phyloP scores from a whole-genome alignment of 2,888 invertebrate species.

The Philhelius pedissequus region DNA sequence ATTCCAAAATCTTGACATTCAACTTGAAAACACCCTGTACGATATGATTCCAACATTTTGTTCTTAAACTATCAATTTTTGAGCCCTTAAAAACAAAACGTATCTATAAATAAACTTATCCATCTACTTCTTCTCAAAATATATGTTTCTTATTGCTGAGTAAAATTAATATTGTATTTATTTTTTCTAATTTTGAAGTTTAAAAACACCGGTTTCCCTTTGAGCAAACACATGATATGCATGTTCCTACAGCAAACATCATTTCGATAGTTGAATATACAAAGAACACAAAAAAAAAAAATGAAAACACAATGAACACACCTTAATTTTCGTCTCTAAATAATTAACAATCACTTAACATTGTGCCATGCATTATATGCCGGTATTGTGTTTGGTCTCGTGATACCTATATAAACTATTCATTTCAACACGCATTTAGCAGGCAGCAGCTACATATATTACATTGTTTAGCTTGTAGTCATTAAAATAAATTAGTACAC shows the following conservation, averaged over 20 bases:
- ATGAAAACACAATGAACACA: neutral
- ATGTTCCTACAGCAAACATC: neutral
- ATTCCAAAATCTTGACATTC: no score
- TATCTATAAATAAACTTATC: no score
- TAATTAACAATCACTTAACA: slow-evolving; percentile 53
- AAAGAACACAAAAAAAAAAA: neutral
- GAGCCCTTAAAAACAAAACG: no score
- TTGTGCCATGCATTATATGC: neutral
- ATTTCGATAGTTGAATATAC: neutral
- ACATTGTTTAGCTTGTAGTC: slow-evolving; percentile 24
- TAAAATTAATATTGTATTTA: no score
- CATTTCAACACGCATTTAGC: neutral
- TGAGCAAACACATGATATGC: neutral
- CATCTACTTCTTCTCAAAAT: no score
- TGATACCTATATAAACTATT: slow-evolving; percentile 17
- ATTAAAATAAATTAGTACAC: slow-evolving; percentile 48
- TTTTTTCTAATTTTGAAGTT: no score
- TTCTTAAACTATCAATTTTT: no score
- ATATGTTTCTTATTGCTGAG: no score
- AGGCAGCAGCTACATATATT: no score
- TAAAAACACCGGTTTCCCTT: neutral
- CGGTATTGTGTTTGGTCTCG: neutral
- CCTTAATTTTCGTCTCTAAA: neutral
- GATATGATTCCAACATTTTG: no score
- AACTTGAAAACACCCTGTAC: no score